Base-by-base conservation (phyloP, 2,113 vertebrate genomes). In the Rhinolophus sinicus region DNA sequence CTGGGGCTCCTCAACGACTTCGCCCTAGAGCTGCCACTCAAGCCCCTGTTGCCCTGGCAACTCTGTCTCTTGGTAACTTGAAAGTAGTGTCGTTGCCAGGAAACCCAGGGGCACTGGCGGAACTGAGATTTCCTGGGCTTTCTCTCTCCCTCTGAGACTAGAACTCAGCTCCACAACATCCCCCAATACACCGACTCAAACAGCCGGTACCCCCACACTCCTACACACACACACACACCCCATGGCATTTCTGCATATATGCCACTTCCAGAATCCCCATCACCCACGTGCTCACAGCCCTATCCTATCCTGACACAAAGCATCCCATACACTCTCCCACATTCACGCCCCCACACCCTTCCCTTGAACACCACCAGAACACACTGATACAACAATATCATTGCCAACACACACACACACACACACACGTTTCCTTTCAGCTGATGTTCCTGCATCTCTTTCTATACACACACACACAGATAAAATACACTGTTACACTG, bases 21-120 rank as follows among this genome's bases (percentile, higher is more conserved):
- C 98, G 98, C 98, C 86, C 98, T 98, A 98, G 98, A 98, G 98
- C 98, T 99, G 99, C 98, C 98, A 99, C 98, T 99, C 99, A 99
- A 94, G 96, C 97, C 98, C 47, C 60, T 96, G 98, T 97, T 98
- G 98, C 98, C 98, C 97, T 98, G 98, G 99, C 98, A 99, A 99
- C 98, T 93, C 50, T 13, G 98, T 98, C 86, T 97, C 98, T 86
- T 97, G 95, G 98, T 94, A 98, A 98, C 97, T 95, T 95, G 87
- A 84, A 96, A 97, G 93, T 80, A 92, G 87, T 95, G 85, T 80
- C 0, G 98, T 98, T 98, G 97, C 98, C 95, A 94, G 92, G 97
- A 97, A 90, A 98, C 33, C 50, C 60, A 89, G 93, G 84, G 92
- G 76, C 93, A 89, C 67, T 77, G 58, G 58, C 4, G 2, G 93